Evolutionary conservation across 1,140 invertebrate genomes (phyloP), one percentile per base, ranked within the genome.

Genomic region (Orius laevigatus): DNA sequence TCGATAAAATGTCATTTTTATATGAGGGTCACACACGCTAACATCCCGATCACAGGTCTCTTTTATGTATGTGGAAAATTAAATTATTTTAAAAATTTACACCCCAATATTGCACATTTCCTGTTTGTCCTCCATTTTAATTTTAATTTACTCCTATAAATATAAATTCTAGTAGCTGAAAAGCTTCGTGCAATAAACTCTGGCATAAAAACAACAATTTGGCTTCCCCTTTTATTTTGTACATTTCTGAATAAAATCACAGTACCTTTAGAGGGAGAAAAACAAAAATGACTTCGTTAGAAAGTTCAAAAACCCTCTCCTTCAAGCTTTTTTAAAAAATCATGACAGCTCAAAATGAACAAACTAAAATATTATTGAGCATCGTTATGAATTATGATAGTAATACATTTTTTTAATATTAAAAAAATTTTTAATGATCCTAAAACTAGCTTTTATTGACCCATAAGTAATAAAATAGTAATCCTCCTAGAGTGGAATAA

Each of bases 31-130:
- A 38, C 14, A 20, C 31, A 39, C 20, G 12, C 38, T 19, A 50
- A 50, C 42, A 50, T 44, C 49, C 49, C 41, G 42, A 50, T 50
- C 49, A 50, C 49, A 50, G 49, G 49, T 45, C 41, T 44, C 44
- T 50, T 48, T 20, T 18, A 11, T 46, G 5, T 42, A 16, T 14
- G 12, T 16, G 12, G 12, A 16, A 42, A 42, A 18, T 14, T 16
- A 38, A 38, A n/a, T 4, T 38, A 16, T 12, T 12, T 16, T 38
- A 12, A 38, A n/a, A 16, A 38, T 38, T 16, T 12, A 38, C 36
- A 16, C 10, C 12, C 6, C 20, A 20, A n/a, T 4, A 25, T 45
- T 45, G 12, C 43, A 45, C 12, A 16, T 45, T 45, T 45, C 20
- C 36, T 38, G 15, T 38, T 12, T 38, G 36, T 16, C 36, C 36